Percentiles rank a stretch among this genome's conserved stretches.
phyloP scores from a whole-genome alignment of 2,888 invertebrate species.

The Pasiphila rectangulata region DNA sequence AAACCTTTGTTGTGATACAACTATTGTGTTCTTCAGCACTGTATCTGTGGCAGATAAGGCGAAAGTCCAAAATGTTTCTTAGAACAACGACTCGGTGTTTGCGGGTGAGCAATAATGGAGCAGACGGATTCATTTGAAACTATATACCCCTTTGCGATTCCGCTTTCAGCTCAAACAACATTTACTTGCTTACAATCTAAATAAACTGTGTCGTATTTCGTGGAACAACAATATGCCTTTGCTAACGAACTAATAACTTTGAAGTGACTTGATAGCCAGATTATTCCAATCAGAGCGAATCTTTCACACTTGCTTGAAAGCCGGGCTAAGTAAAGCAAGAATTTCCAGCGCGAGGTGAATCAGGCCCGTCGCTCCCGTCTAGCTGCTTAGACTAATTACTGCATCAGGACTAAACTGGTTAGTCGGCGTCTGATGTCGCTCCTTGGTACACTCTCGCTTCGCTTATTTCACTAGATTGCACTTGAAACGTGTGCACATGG shows the following conservation, averaged over 20 bases:
- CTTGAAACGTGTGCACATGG: slow-evolving; percentile 38
- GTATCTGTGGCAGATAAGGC: slow-evolving; percentile 40
- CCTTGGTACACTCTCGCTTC: slow-evolving; percentile 42
- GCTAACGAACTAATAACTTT: neutral
- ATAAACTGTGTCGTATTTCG: slow-evolving; percentile 6
- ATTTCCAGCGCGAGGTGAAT: slow-evolving; percentile 51
- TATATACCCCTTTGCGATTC: slow-evolving; percentile 9
- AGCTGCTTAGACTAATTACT: slow-evolving; percentile 72
- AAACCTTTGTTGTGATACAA: slow-evolving; percentile 64
- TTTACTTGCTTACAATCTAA: slow-evolving; percentile 10
- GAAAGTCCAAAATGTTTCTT: slow-evolving; percentile 31
- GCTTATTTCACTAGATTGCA: slow-evolving; percentile 50
- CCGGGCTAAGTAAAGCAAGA: slow-evolving; percentile 48
- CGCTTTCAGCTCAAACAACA: slow-evolving; percentile 7
- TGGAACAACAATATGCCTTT: neutral
- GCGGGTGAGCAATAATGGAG: slow-evolving; percentile 23
- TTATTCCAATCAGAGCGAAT: slow-evolving; percentile 7
- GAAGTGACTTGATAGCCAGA: neutral
- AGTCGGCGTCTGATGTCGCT: slow-evolving; percentile 46
- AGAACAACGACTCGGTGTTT: slow-evolving; percentile 26
- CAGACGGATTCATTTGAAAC: slow-evolving; percentile 17
- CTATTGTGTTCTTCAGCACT: slow-evolving; percentile 61
- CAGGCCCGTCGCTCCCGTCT: slow-evolving; percentile 53
- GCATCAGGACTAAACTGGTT: slow-evolving; percentile 67
- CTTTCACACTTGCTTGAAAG: slow-evolving; percentile 27